phyloP scores from a whole-genome alignment of 2,888 invertebrate genomes.

The Geophilus truncorum region DNA sequence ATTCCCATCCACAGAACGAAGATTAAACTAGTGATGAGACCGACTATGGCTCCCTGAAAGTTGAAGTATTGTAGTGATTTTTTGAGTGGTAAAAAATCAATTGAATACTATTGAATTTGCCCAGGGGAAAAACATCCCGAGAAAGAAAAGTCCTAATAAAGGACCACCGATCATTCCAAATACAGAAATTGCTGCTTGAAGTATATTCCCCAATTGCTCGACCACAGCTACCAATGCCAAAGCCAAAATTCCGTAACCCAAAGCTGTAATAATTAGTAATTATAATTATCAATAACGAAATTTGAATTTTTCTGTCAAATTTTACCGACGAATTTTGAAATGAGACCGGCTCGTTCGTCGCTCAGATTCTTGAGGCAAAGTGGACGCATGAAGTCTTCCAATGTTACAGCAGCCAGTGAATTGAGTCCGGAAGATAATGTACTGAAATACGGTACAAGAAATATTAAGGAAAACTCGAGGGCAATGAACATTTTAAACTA shows the following conservation, averaged over 20 bases:
- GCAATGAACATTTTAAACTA: slow-evolving; percentile 48
- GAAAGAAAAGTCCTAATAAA: slow-evolving; percentile 74
- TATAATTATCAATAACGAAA: neutral
- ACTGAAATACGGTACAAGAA: slow-evolving; percentile 56
- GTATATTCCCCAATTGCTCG: slow-evolving; percentile 76
- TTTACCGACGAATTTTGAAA: slow-evolving; percentile 64
- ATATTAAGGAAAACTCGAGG: too few species aligned
- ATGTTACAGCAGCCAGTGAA: slow-evolving; percentile 82
- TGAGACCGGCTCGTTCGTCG: slow-evolving; percentile 67
- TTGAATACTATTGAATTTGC: slow-evolving; percentile 67
- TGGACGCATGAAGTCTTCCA: slow-evolving; percentile 77
- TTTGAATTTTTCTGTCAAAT: too few species aligned
- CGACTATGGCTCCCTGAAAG: slow-evolving; percentile 19
- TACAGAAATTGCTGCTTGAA: slow-evolving; percentile 80
- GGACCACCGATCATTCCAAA: slow-evolving; percentile 87
- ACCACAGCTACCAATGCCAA: slow-evolving; percentile 80
- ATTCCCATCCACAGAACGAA: slow-evolving; percentile 32
- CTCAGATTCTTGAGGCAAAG: slow-evolving; percentile 59
- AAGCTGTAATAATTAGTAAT: slow-evolving; percentile 50
- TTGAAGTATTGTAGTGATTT: neutral
- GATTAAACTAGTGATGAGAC: neutral
- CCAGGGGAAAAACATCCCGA: slow-evolving; percentile 85
- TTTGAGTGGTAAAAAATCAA: neutral
- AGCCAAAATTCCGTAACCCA: slow-evolving; percentile 66
- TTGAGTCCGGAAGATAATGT: slow-evolving; percentile 94